A percentile compares a stretch with the other conserved stretches of the same genome.
phyloP scores from a whole-genome alignment of 2,888 invertebrate genomes.

The Neoascia interrupta region DNA sequence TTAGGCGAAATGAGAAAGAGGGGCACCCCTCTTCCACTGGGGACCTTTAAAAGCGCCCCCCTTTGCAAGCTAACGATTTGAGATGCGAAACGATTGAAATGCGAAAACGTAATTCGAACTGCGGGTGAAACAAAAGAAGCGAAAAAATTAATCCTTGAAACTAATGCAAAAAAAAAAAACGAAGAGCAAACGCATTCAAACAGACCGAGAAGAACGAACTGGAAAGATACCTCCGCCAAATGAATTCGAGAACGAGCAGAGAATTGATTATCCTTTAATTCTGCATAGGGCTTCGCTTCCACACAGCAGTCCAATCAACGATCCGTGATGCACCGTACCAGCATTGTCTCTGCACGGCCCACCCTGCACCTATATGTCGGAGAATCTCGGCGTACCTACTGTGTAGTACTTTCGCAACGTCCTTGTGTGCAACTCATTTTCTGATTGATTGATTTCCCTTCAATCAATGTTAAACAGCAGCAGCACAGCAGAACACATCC shows the following conservation, averaged over 20 bases:
- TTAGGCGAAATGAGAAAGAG: slow-evolving; percentile 21
- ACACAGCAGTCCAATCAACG: slow-evolving; percentile 57
- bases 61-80: not conserved
- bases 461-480: slow-evolving; percentile 55
- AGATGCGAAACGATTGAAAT: slow-evolving; percentile 41
- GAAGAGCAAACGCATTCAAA: slow-evolving; percentile 9
- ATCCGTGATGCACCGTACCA: slow-evolving; percentile 44
- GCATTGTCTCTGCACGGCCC: slow-evolving; percentile 16
- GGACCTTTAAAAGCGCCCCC: slow-evolving; percentile 31
- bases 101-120: slow-evolving; percentile 53
- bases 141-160: slow-evolving; percentile 30
- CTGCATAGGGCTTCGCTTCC: slow-evolving; percentile 45
- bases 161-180: slow-evolving; percentile 17
- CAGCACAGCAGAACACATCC: no score
- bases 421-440: slow-evolving; percentile 64
- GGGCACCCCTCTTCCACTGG: not conserved
- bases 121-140: slow-evolving; percentile 23
- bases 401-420: slow-evolving; percentile 3
- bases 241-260: slow-evolving; percentile 56
- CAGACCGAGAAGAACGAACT: slow-evolving; percentile 1
- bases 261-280: slow-evolving; percentile 68
- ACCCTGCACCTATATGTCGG: not conserved
- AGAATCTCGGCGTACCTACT: not conserved
- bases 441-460: slow-evolving; percentile 68
- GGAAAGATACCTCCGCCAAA: slow-evolving; percentile 18